Evolutionary conservation across 2,797 vertebrate species (phyloP), one percentile per base, ranked within the genome.

Genomic region (Premnoplex brunnescens): DNA sequence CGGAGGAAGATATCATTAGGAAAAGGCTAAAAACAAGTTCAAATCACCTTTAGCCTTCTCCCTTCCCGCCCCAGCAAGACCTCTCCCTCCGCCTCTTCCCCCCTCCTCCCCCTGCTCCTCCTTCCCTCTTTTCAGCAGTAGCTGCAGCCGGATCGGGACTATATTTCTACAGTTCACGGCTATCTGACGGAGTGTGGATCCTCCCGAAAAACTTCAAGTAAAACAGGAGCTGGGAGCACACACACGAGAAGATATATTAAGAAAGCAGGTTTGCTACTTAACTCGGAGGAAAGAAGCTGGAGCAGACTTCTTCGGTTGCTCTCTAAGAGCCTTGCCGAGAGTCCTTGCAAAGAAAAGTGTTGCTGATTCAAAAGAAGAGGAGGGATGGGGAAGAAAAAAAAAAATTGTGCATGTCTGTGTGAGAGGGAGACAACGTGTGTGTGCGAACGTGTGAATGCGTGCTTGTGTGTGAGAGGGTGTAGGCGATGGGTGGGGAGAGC

Each of bases 211-310:
- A 58, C 68, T 73, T 36, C 32, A 36, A 54, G 73, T 64, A 52
- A 84, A 94, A 81, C 64, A 75, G 85, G 66, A 93, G 83, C 83
- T 83, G 49, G 80, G 66, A 86, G 72, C 58, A 75, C 62, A 75
- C 32, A 85, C 72, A 26, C 24, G 3, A 89, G 77, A 56, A 72
- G 84, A 84, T 81, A 78, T 72, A 84, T 81, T 75, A 86, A 92
- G 78, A 89, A 82, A 85, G 72, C 78, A 87, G 88, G 92, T 91
- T 92, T 92, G 77, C 91, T 91, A 84, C 92, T 94, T 75, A 82
- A 64, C 87, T 92, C 18, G 5, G 75, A 93, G 72, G 76, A 92
- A 74, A 91, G 81, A 83, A 87, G 84, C 86, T 74, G 91, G 64
- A 91, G 63, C 68, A 68, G 88, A 76, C 78, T 96, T 95, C 91